Conservation (phyloP, 2,888 invertebrate genomes). For the Pristionchus japonicus region DNA sequence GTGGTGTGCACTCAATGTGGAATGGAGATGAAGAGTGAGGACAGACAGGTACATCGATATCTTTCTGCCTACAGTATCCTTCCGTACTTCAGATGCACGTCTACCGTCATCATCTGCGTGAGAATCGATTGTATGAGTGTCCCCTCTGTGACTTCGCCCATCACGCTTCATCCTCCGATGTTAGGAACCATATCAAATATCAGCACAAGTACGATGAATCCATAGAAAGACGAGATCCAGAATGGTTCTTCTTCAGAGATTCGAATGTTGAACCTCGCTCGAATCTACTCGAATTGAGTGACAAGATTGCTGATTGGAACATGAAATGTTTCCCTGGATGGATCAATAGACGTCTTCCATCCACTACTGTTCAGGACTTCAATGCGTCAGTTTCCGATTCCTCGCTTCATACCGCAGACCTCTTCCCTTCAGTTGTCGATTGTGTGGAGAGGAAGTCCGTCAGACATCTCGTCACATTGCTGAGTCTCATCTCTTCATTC, state of each 20-base stretch:
- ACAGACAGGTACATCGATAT: conserved; percentile 55
- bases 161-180: conserved; percentile 65
- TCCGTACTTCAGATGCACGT: conserved; percentile 59
- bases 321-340: conserved; percentile 65
- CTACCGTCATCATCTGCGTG: conserved; percentile 64
- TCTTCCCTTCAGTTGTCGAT: conserved; percentile 55
- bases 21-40: conserved; percentile 65
- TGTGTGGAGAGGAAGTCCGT: conserved; percentile 63
- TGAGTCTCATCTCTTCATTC: conserved; percentile 60
- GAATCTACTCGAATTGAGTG: conserved; percentile 56
- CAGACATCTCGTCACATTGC: conserved; percentile 68
- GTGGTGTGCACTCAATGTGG: conserved; percentile 59
- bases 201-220: conserved; percentile 13
- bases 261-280: conserved; percentile 58
- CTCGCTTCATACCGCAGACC: not conserved
- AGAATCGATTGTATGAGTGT: conserved; percentile 63
- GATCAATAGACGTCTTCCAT: conserved; percentile 65
- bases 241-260: no score
- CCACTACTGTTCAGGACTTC: conserved; percentile 61
- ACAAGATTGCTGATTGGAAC: conserved; percentile 65
- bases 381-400: conserved; percentile 47
- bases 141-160: conserved; percentile 65
- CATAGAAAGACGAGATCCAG: no score
- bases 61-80: not conserved
- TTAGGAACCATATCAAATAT: conserved; percentile 60